Percentiles rank a stretch among this genome's conserved stretches.
These are phyloP conservation scores for Drosophila multiciliata DNA, from an alignment of 2,888 invertebrate species.

Conservation along the genomic window DNA sequence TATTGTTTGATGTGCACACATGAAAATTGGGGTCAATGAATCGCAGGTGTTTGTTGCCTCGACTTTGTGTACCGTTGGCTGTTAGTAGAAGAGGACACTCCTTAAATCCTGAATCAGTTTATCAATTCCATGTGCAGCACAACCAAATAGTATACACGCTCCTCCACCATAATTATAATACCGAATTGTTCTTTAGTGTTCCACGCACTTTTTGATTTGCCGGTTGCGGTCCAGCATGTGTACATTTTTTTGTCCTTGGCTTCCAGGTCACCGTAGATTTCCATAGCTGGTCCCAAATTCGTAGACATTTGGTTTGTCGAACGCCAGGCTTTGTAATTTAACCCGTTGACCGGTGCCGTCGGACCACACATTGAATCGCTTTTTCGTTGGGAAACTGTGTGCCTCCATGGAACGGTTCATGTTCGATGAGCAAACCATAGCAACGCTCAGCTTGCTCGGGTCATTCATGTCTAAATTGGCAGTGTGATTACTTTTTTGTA, in stretches of 20 bases:
- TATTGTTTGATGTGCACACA: constrained; percentile 34
- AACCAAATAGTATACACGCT: constrained; percentile 99
- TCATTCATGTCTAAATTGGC: constrained; percentile 79
- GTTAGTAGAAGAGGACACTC: constrained; percentile 77
- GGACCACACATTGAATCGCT: constrained; percentile 97
- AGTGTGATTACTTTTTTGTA: constrained; percentile 45
- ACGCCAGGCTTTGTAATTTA: constrained; percentile 97
- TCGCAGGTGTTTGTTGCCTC: constrained; percentile 51
- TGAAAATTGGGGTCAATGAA: constrained; percentile 30
- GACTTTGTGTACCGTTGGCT: constrained; percentile 44
- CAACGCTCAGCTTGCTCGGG: constrained; percentile 89
- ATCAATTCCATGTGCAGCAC: constrained; percentile 93
- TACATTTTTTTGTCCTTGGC: constrained; percentile 84
- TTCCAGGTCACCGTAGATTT: constrained; percentile 96
- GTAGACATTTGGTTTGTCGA: constrained; percentile 97
- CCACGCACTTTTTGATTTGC: constrained; percentile 96
- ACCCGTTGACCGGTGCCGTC: constrained; percentile 98
- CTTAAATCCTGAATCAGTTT: constrained; percentile 74
- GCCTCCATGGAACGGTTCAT: constrained; percentile 99
- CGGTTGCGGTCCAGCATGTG: constrained; percentile 97
- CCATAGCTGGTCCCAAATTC: constrained; percentile 97
- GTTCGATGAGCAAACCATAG: constrained; percentile 99
- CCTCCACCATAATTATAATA: constrained; percentile 98
- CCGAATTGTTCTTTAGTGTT: constrained; percentile 96
- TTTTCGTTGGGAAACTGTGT: constrained; percentile 98